Base-by-base conservation (phyloP, 2,113 vertebrate species). In the Pluvianellus socialis region DNA sequence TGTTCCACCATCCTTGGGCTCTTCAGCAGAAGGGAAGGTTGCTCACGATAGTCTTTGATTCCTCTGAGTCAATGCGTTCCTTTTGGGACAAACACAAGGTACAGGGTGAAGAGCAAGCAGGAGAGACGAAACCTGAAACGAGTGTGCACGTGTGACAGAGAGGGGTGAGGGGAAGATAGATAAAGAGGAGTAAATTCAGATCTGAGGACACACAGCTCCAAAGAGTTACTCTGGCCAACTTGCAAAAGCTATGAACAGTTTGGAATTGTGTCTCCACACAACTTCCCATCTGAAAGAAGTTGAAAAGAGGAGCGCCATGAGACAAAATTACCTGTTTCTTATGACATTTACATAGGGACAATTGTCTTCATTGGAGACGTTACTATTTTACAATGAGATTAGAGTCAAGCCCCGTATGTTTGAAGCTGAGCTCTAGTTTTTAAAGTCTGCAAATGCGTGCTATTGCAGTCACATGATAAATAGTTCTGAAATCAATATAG, bases 401-500 rank as follows among this genome's bases (percentile, higher is more conserved):
- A 52, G 88, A 55, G 26, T 59, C 55, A 44, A 89, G 40, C 50
- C 52, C 63, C 27, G 70, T 7, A 9, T 61, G 55, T 82, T 35
- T 61, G 56, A 76, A 92, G 88, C 44, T 50, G 33, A 2, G 7
- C 50, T 88, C 63, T 33, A 71, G 86, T 86, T 90, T 94, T 86
- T 74, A 12, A 90, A 91, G 56, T 33, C 56, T 82, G 65, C 38
- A 94, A 86, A 74, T 79, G 40, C 70, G 32, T 75, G 40, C 42
- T 91, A 10, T 50, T 89, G 74, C 80, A 96, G 58, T 91, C 80
- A 85, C 66, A 75, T 72, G 92, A 95, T 32, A 85, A 85, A 95
- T 68, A 85, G 45, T 81, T 95, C 89, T 94, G 84, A 91, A 96
- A 95, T 97, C 94, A 87, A 91, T 97, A 95, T 32, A 75, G 89